phyloP scores from a whole-genome alignment of 2,113 vertebrate species.

The Oryzias woworae region DNA sequence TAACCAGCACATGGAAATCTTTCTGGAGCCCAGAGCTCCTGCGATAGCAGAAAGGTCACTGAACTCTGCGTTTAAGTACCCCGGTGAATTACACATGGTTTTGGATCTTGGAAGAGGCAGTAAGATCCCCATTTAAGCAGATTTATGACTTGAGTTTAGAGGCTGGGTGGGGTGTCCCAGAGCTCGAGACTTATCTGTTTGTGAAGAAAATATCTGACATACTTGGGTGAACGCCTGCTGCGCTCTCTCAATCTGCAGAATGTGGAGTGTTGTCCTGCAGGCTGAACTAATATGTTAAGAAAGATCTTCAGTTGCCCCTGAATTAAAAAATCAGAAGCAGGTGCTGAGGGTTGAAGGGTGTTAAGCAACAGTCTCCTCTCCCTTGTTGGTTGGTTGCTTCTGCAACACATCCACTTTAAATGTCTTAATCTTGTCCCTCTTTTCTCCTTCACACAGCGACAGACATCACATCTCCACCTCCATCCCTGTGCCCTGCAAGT shows the following conservation, averaged over 20 bases:
- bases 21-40: constrained; percentile 18
- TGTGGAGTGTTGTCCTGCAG: constrained; percentile 27
- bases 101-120: constrained; percentile 44
- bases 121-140: constrained; percentile 54
- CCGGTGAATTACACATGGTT: constrained; percentile 37
- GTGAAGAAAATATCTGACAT: constrained; percentile 56
- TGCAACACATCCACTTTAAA: background rate
- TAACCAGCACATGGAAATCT: constrained; percentile 28
- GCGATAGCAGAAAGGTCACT: constrained; percentile 27
- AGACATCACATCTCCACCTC: constrained; percentile 85
- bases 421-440: background rate
- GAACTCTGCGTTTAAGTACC: constrained; percentile 22
- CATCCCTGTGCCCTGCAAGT: constrained; percentile 88
- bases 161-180: constrained; percentile 34
- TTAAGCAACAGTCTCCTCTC: constrained; percentile 3
- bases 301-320: constrained; percentile 57
- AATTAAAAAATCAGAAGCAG: constrained; percentile 11
- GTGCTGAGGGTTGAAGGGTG: constrained; percentile 14
- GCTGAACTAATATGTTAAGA: constrained; percentile 57
- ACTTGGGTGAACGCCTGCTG: constrained; percentile 63
- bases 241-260: constrained; percentile 30
- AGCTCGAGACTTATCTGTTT: constrained; percentile 66
- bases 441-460: constrained; percentile 76
- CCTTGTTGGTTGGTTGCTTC: background rate
- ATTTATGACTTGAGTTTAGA: constrained; percentile 54